These are phyloP conservation scores for Cynopterus brachyotis DNA, from an alignment of 2,113 vertebrate genomes.

Conservation along the genomic window DNA sequence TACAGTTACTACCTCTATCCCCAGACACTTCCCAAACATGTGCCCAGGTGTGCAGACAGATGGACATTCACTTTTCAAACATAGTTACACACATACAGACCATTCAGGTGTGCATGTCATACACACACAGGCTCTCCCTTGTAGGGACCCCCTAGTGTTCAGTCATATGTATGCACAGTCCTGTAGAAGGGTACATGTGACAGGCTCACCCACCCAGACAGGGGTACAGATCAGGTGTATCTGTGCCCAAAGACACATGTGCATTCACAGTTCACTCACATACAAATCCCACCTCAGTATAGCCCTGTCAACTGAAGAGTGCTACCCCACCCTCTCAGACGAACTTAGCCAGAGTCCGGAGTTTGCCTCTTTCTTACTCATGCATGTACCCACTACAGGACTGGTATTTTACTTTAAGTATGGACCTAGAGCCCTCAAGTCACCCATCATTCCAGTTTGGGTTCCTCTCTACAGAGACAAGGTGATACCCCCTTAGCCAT, in stretches of 20 bases:
- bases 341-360: background rate
- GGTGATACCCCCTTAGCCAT: background rate
- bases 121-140: background rate
- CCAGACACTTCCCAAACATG: background rate
- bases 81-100: background rate
- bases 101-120: background rate
- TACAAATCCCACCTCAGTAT: background rate
- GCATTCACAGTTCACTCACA: background rate
- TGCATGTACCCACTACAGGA: background rate
- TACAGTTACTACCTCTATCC: background rate
- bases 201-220: background rate
- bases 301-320: background rate
- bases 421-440: background rate
- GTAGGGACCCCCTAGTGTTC: background rate
- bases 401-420: background rate
- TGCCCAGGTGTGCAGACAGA: background rate
- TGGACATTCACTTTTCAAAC: background rate
- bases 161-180: background rate
- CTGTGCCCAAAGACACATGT: background rate
- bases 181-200: background rate
- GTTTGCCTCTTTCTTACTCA: background rate
- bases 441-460: background rate
- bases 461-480: background rate
- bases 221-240: background rate
- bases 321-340: background rate